These are phyloP conservation scores for Pammene fasciana DNA, from an alignment of 2,888 invertebrate genomes.

Conservation along the genomic window DNA sequence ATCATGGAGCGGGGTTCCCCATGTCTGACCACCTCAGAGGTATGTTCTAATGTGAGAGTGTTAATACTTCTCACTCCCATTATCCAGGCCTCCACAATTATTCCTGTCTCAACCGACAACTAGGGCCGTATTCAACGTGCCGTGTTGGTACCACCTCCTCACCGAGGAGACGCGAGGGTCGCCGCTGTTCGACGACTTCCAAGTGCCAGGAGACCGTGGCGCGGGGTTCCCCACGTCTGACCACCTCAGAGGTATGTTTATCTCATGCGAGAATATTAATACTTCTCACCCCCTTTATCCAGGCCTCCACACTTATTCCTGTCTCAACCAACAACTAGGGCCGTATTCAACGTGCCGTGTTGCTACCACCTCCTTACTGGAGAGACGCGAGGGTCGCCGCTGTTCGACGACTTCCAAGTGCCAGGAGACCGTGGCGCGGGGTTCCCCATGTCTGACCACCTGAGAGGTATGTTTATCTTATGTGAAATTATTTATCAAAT, in stretches of 20 bases:
- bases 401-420: slow-evolving; percentile 72
- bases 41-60: no score
- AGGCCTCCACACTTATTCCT: slow-evolving; percentile 94
- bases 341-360: slow-evolving; percentile 92
- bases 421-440: slow-evolving; percentile 65
- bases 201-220: slow-evolving; percentile 53
- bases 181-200: slow-evolving; percentile 69
- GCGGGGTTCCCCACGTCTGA: slow-evolving; percentile 88
- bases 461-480: slow-evolving; percentile 62
- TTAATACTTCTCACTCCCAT: no score
- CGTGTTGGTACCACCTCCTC: slow-evolving; percentile 95
- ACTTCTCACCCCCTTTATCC: slow-evolving; percentile 48
- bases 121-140: slow-evolving; percentile 89
- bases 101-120: slow-evolving; percentile 84
- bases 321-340: slow-evolving; percentile 76
- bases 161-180: slow-evolving; percentile 74
- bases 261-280: no score
- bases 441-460: slow-evolving; percentile 87
- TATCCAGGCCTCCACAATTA: slow-evolving; percentile 91
- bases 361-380: slow-evolving; percentile 93
- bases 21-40: slow-evolving; percentile 84
- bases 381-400: slow-evolving; percentile 50
- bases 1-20: slow-evolving; percentile 84
- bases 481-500: no score
- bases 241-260: slow-evolving; percentile 72